Evolutionary conservation across 2,113 vertebrate genomes (phyloP).

Genomic region (Picathartes gymnocephalus): DNA sequence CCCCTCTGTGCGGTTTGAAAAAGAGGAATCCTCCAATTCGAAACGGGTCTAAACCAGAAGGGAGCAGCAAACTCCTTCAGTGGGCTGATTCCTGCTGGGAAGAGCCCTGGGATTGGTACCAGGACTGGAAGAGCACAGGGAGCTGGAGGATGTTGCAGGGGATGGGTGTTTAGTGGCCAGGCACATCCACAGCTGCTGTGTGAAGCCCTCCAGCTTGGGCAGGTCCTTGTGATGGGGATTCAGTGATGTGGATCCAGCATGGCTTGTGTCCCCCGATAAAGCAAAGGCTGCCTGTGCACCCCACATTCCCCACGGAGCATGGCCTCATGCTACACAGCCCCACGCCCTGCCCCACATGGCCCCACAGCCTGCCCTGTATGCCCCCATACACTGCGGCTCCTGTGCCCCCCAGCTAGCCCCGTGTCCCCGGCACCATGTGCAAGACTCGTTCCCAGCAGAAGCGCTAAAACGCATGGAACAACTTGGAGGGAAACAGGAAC

Average conservation of each 20-base stretch:
- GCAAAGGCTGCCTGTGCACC: neutral
- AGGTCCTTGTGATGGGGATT: neutral
- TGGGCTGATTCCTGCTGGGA: neutral
- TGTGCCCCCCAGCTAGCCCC: neutral
- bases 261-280: neutral
- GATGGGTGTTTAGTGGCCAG: neutral
- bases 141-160: accelerated
- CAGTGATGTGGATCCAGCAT: neutral
- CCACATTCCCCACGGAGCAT: neutral
- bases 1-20: accelerated
- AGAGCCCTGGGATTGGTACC: neutral
- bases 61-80: slow-evolving; percentile 30
- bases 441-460: neutral
- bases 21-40: neutral
- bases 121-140: neutral
- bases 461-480: neutral
- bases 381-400: neutral
- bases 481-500: neutral
- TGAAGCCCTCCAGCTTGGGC: neutral
- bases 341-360: neutral
- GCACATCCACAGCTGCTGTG: neutral
- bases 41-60: neutral
- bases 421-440: accelerated
- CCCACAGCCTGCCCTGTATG: neutral
- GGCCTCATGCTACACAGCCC: neutral